A percentile compares a stretch with the other conserved stretches of the same genome.
phyloP scores from a whole-genome alignment of 1,140 invertebrate species.

The Rhagoletis pomonella region DNA sequence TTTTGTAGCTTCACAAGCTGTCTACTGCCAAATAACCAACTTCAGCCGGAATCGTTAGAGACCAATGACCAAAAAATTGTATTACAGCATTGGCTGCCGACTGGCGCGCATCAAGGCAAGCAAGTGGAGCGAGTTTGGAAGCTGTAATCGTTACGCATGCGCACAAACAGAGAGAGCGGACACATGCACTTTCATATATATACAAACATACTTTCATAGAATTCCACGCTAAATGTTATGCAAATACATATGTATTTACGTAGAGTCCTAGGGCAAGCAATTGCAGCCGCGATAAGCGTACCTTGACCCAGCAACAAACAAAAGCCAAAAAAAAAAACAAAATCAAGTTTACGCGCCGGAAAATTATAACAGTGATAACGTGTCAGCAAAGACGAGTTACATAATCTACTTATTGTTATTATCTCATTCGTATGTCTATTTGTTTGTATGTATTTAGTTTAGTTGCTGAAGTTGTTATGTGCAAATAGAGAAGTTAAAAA shows the following conservation, averaged over 20 bases:
- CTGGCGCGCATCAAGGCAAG: slow-evolving; percentile 16
- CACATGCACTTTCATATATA: not conserved
- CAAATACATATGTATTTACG: not conserved
- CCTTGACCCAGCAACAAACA: slow-evolving; percentile 26
- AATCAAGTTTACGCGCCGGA: slow-evolving; percentile 24
- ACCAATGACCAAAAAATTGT: slow-evolving; percentile 47
- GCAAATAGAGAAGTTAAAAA: slow-evolving; percentile 37
- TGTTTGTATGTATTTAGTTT: not conserved
- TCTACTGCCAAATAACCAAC: not conserved
- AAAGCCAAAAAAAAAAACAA: not conserved
- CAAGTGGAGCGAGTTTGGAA: not conserved
- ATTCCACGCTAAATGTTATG: not conserved
- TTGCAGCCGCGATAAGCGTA: slow-evolving; percentile 13
- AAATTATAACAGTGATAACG: not conserved
- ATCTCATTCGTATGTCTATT: too few relatives aligned
- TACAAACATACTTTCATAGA: not conserved
- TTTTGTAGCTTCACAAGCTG: not conserved
- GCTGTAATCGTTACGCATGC: not conserved
- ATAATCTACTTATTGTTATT: not conserved
- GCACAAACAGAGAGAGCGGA: not conserved
- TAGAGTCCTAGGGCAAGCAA: not conserved
- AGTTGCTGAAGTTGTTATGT: not conserved
- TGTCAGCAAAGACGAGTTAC: not conserved
- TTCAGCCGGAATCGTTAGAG: slow-evolving; percentile 45
- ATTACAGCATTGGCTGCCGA: slow-evolving; percentile 2